These are phyloP conservation scores for Drosophila sordidula DNA, from an alignment of 2,888 invertebrate species.

Conservation along the genomic window DNA sequence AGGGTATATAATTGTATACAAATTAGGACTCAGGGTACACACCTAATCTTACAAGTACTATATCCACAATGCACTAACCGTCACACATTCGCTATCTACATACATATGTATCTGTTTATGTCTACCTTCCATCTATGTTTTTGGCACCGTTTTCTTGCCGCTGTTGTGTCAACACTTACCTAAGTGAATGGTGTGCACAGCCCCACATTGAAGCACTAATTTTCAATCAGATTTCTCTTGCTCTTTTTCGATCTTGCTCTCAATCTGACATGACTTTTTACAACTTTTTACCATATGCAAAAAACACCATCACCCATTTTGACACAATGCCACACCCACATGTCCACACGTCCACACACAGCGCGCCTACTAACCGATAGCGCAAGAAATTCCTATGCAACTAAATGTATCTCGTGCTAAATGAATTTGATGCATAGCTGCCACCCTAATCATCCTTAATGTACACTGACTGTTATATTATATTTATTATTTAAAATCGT, in stretches of 20 bases:
- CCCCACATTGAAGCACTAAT: constrained; percentile 29
- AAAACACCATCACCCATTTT: constrained; percentile 20
- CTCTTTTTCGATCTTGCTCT: constrained; percentile 9
- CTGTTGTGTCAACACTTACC: constrained; percentile 32
- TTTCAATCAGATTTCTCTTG: constrained; percentile 1
- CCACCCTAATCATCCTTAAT: constrained; percentile 37
- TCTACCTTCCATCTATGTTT: constrained; percentile 16
- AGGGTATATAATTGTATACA: neutral
- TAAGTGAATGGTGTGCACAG: constrained; percentile 33
- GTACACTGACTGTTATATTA: constrained; percentile 49
- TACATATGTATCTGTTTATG: constrained; percentile 10
- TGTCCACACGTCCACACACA: constrained; percentile 16
- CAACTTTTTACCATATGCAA: constrained; percentile 19
- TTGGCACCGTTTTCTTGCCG: constrained; percentile 17
- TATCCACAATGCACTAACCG: constrained; percentile 20
- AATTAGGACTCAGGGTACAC: constrained; percentile 2
- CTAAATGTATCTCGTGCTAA: constrained; percentile 39
- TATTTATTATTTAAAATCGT: constrained; percentile 14
- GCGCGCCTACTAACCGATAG: constrained; percentile 24
- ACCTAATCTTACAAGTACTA: constrained; percentile 9
- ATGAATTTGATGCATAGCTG: constrained; percentile 41
- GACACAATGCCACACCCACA: constrained; percentile 19
- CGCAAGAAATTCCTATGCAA: constrained; percentile 29
- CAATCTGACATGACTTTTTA: constrained; percentile 7
- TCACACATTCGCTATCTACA: constrained; percentile 6